Base-by-base conservation (phyloP, 2,797 vertebrate genomes). In the Poeciliopsis infans region DNA sequence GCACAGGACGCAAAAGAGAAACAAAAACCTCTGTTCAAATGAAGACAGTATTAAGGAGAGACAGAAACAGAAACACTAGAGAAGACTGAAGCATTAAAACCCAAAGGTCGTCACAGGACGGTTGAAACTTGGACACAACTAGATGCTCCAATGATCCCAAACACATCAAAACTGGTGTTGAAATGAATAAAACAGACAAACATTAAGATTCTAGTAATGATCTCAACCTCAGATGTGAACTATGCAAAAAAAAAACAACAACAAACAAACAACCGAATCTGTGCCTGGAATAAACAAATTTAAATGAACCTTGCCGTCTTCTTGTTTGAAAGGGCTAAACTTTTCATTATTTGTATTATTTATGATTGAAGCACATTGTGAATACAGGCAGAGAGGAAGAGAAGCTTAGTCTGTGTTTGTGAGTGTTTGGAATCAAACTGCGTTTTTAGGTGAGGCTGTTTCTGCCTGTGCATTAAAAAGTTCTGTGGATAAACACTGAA, bases 401-500 rank as follows among this genome's bases (percentile, higher is more conserved):
- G 78, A 7, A 74, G 77, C 77, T 68, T 18, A 20, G 64, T 53
- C 49, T 73, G 12, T 84, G 78, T 83, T 66, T 78, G 12, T 59
- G 43, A 66, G 69, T 75, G 78, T 57, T 43, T 87, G 81, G 85
- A 85, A 84, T 79, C 59, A 13, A 45, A 18, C 51, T 23, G 76
- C 72, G 78, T 79, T 61, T 77, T 57, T 71, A 80, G 61, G 69
- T 70, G 57, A 71, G 25, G 18, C 15, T 53, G 36, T 49, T 43
- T 75, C 68, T 79, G 53, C n/a, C 39, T 45, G 78, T 82, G 59
- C 74, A 75, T 79, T 70, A 64, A 79, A 77, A 70, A 78, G 57
- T 72, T 80, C 39, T 82, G 80, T 43, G 69, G 23, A 49, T 86
- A 87, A 88, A 91, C 77, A 84, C 55, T 71, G 78, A 39, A 75